Percentiles rank a stretch among this genome's conserved stretches.
Evolutionary conservation across 2,797 vertebrate genomes (phyloP).

Genomic region (Xyrichtys novacula): DNA sequence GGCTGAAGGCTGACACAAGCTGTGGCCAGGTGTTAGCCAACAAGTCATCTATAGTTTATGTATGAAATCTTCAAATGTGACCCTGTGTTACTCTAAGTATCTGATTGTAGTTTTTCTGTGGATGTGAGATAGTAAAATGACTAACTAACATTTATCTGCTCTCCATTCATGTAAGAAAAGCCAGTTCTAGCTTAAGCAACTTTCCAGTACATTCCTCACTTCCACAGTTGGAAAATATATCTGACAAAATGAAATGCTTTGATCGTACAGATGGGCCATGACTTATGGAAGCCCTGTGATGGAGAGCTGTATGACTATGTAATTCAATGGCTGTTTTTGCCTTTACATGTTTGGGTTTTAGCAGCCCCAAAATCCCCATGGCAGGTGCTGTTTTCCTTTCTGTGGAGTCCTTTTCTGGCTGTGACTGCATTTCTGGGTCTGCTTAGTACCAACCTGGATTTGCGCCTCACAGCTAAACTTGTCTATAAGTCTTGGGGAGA

Average conservation of each 20-base stretch:
- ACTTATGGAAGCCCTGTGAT: conserved; percentile 46
- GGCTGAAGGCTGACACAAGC: too few relatives aligned
- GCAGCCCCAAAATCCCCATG: conserved; percentile 27
- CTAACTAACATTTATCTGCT: too few relatives aligned
- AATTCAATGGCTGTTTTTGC: conserved; percentile 40
- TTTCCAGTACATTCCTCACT: not conserved
- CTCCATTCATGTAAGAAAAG: too few relatives aligned
- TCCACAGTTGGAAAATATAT: conserved; percentile 12
- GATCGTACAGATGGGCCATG: conserved; percentile 19
- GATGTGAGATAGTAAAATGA: too few relatives aligned
- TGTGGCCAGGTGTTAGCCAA: too few relatives aligned
- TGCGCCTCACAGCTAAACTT: conserved; percentile 38
- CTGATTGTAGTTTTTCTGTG: too few relatives aligned
- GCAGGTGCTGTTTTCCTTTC: conserved; percentile 34
- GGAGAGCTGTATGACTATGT: conserved; percentile 11
- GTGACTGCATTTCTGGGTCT: conserved; percentile 34
- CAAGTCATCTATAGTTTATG: too few relatives aligned
- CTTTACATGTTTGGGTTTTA: conserved; percentile 20
- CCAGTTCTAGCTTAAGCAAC: too few relatives aligned
- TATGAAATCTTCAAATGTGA: too few relatives aligned
- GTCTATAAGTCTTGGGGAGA: conserved; percentile 33
- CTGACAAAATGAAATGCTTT: conserved; percentile 38
- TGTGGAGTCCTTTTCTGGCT: conserved; percentile 23
- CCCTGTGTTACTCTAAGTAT: too few relatives aligned
- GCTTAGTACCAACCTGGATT: conserved; percentile 30